Base-by-base conservation (phyloP, 1,140 invertebrate genomes). In the Zaprionus ghesquierei region DNA sequence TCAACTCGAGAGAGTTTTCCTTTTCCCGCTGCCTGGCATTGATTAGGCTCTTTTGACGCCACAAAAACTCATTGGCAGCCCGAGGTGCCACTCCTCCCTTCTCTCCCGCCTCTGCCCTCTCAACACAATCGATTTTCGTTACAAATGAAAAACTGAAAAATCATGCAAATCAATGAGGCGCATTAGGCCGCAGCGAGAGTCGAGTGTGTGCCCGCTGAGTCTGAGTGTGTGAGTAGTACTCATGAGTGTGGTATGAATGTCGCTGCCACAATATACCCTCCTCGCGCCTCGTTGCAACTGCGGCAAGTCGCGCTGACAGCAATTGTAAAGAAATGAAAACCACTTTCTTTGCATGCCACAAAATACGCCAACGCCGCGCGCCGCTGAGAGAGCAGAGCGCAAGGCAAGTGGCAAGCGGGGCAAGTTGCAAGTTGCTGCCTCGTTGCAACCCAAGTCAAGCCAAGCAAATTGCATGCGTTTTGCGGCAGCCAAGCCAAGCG, bases 311-410 rank as follows among this genome's bases (percentile, higher is more conserved):
- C 58, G 64, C 70, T 69, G 70, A 73, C 70, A 80, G 74, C 81
- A 70, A 77, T 85, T 66, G 79, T 73, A 87, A 86, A 90, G 86
- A 90, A 90, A 91, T 90, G 89, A 91, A 90, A 90, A 90, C 84
- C 89, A 90, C 89, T 90, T 90, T 90, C 89, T 91, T 91, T 89
- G 89, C 85, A 86, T 89, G 84, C 85, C 86, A 90, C 80, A 90
- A 84, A 80, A 76, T 80, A 89, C 84, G 80, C 84, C 80, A 89
- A 89, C 85, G 79, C 84, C 85, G 29, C 53, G 27, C 18, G 25
- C 12, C n/a, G 29, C 27, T 5, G 3, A 51, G 33, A 69, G 25
- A 59, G 25, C 54, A 25, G 25, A 44, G 23, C 29, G 20, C 29
- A 12, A 29, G 29, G 6, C 3, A 58, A 46, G n/a, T 10, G 22